A percentile compares a stretch with the other conserved stretches of the same genome.
These are phyloP conservation scores for Martes martes DNA, from an alignment of 2,113 vertebrate species.

Conservation along the genomic window DNA sequence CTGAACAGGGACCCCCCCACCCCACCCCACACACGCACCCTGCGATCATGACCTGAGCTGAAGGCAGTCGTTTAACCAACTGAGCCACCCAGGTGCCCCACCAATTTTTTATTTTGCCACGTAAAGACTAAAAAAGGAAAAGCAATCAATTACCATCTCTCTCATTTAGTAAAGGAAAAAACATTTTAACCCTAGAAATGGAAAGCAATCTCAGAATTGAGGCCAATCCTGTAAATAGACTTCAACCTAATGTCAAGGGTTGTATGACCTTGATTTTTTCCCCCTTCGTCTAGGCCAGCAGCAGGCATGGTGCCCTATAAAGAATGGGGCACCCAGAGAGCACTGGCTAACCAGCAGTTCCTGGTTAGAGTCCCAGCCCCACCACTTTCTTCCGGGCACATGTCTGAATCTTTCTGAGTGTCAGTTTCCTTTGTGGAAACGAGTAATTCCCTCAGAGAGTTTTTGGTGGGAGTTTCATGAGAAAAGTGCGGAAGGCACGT, in stretches of 20 bases:
- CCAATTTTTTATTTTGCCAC: background rate
- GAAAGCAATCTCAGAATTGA: background rate
- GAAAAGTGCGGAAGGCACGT: background rate
- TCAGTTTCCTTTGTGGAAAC: background rate
- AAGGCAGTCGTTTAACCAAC: background rate
- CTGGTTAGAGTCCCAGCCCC: background rate
- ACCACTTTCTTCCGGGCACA: background rate
- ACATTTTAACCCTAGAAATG: background rate
- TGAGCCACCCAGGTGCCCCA: background rate
- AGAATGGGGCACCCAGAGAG: background rate
- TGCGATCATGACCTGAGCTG: background rate
- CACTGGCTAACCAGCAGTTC: background rate
- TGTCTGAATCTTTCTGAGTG: background rate
- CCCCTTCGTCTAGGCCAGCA: background rate
- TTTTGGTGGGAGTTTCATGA: background rate
- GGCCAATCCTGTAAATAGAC: background rate
- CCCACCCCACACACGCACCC: too few relatives aligned
- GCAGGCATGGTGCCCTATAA: background rate
- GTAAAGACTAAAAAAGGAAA: background rate
- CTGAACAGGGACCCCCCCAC: background rate
- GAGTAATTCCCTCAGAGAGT: background rate
- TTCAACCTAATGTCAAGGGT: background rate
- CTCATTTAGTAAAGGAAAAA: constrained; percentile 9
- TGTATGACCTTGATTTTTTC: background rate
- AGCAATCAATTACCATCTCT: background rate